Evolutionary conservation across 2,888 invertebrate species (phyloP).

Genomic region (Oxystoma pomonae): DNA sequence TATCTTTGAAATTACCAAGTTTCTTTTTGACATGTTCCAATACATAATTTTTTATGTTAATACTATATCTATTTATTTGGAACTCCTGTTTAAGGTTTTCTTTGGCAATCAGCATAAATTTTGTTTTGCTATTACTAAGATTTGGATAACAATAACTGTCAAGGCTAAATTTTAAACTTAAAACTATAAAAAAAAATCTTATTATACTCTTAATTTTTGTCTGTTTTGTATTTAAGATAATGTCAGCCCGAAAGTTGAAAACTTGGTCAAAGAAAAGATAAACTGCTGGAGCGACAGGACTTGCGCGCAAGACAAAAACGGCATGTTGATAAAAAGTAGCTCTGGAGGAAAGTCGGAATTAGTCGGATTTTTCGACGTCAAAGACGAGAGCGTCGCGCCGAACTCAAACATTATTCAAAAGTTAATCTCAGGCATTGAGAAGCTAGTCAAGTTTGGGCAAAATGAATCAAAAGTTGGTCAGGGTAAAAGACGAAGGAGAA

Average conservation of each 20-base stretch:
- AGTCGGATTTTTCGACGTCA: conserved; percentile 29
- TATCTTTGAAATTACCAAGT: too few relatives aligned
- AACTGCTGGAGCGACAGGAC: background rate
- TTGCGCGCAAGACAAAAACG: conserved; percentile 19
- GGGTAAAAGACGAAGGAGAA: conserved; percentile 12
- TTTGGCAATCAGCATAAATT: too few relatives aligned
- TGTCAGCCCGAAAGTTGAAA: background rate
- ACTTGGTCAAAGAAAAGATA: background rate
- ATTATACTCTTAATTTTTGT: too few relatives aligned
- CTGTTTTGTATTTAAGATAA: too few relatives aligned
- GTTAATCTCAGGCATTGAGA: conserved; percentile 15
- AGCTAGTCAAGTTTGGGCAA: conserved; percentile 19
- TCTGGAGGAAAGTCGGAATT: conserved; percentile 18
- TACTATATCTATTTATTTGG: too few relatives aligned
- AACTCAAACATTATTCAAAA: background rate
- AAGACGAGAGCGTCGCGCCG: conserved; percentile 19
- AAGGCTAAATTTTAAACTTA: too few relatives aligned
- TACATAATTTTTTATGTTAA: too few relatives aligned
- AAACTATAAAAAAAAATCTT: too few relatives aligned
- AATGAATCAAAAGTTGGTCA: conserved; percentile 9
- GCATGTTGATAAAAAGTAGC: conserved; percentile 21
- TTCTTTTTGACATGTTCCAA: too few relatives aligned
- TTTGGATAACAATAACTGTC: too few relatives aligned
- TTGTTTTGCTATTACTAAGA: too few relatives aligned
- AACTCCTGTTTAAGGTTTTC: too few relatives aligned